Conservation (phyloP, 2,113 vertebrate species). For the Hyaena hyaena region DNA sequence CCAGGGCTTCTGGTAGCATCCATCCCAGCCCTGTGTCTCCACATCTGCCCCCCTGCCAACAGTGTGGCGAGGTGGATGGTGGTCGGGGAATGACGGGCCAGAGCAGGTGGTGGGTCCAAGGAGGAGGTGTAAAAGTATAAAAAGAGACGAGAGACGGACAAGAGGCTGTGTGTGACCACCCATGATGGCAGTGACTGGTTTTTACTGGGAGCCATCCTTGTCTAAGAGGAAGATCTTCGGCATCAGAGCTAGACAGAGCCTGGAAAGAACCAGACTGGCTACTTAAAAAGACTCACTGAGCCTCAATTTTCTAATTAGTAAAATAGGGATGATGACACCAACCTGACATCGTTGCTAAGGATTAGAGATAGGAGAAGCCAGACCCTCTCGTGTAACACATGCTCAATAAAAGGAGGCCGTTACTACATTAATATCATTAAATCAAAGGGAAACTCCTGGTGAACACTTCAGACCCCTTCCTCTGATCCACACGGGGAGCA, state of each 20-base stretch:
- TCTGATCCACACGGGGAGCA: background rate
- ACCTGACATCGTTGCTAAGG: background rate
- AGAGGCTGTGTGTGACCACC: background rate
- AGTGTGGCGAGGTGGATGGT: background rate
- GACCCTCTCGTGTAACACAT: background rate
- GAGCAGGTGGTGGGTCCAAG: background rate
- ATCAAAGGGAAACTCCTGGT: background rate
- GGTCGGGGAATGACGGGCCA: background rate
- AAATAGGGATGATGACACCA: background rate
- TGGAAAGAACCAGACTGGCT: background rate
- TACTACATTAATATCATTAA: background rate
- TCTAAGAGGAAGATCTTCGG: background rate
- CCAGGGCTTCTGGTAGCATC: background rate
- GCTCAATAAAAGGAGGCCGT: background rate
- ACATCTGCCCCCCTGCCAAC: no score
- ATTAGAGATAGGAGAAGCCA: background rate
- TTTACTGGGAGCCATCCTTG: background rate
- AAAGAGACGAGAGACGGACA: background rate
- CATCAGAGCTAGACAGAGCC: background rate
- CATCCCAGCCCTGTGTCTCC: background rate
- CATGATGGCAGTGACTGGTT: background rate
- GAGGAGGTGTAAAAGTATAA: background rate
- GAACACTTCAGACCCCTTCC: background rate
- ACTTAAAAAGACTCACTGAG: background rate
- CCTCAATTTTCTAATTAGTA: background rate